Percentiles rank a stretch among this genome's conserved stretches.
phyloP scores from a whole-genome alignment of 1,140 invertebrate genomes.

The Cotesia typhae region DNA sequence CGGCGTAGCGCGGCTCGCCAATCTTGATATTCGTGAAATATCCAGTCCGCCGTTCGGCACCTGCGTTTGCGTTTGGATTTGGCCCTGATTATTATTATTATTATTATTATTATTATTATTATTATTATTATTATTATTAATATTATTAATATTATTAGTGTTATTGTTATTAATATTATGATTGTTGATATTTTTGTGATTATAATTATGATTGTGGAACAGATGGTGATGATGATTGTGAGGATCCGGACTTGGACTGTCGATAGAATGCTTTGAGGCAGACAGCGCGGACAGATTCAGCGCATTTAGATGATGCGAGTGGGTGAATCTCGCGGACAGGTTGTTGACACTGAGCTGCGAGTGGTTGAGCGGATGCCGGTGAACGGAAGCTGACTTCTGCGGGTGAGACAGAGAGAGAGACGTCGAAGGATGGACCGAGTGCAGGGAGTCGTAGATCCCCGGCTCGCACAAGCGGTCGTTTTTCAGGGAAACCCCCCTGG shows the following conservation, averaged over 20 bases:
- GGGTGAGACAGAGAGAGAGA: conserved; percentile 17
- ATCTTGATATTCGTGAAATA: conserved; percentile 63
- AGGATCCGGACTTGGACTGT: conserved; percentile 64
- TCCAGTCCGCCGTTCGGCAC: conserved; percentile 62
- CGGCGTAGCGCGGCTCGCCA: conserved; percentile 59
- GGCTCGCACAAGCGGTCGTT: conserved; percentile 44
- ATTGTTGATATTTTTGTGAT: conserved; percentile 39
- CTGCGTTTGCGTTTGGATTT: conserved; percentile 26
- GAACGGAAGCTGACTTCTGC: conserved; percentile 52
- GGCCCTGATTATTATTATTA: background rate
- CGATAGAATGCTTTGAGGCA: conserved; percentile 77
- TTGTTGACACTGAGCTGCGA: conserved; percentile 63
- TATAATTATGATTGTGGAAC: conserved; percentile 32
- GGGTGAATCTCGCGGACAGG: conserved; percentile 57
- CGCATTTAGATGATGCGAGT: conserved; percentile 65
- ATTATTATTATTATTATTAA: conserved; percentile 32
- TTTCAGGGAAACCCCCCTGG: conserved; percentile 34
- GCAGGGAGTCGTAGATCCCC: conserved; percentile 55
- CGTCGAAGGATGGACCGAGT: conserved; percentile 35
- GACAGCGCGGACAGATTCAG: conserved; percentile 76
- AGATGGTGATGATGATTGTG: conserved; percentile 37
- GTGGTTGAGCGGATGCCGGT: conserved; percentile 57
- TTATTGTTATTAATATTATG: conserved; percentile 41
- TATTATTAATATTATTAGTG: conserved; percentile 37
- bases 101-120: background rate